These are phyloP conservation scores for Oreohelix idahoensis DNA, from an alignment of 1,140 invertebrate genomes.

Conservation along the genomic window DNA sequence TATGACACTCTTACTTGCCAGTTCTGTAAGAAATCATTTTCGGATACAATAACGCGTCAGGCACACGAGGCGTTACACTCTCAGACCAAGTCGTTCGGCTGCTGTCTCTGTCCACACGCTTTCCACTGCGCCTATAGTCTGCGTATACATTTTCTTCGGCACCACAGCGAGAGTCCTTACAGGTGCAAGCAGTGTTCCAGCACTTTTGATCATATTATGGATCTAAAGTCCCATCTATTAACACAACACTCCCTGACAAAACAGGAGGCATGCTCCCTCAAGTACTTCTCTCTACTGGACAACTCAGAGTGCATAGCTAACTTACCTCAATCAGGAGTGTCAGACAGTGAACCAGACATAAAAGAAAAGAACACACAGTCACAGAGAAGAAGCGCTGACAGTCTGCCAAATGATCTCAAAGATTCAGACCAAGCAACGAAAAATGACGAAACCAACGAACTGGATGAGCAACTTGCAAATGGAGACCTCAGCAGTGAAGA, in stretches of 20 bases:
- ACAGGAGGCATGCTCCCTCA: conserved; percentile 18
- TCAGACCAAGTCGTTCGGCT: conserved; percentile 29
- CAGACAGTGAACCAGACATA: conserved; percentile 24
- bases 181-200: conserved; percentile 32
- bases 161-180: conserved; percentile 33
- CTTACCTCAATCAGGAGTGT: not conserved
- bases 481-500: conserved; percentile 37
- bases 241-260: conserved; percentile 23
- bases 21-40: conserved; percentile 31
- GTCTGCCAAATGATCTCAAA: conserved; percentile 75
- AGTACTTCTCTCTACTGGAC: conserved; percentile 32
- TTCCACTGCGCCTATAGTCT: conserved; percentile 36
- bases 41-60: conserved; percentile 15
- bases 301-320: not conserved
- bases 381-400: conserved; percentile 32
- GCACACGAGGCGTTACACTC: conserved; percentile 33
- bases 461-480: not conserved
- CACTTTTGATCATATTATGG: not conserved
- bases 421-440: conserved; percentile 87
- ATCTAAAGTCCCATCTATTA: conserved; percentile 22
- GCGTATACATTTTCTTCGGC: conserved; percentile 21
- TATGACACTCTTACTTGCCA: conserved; percentile 24
- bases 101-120: conserved; percentile 11
- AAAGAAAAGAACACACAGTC: not conserved
- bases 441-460: conserved; percentile 9